Evolutionary conservation across 2,797 vertebrate genomes (phyloP).

Genomic region (Muscicapa comitata): DNA sequence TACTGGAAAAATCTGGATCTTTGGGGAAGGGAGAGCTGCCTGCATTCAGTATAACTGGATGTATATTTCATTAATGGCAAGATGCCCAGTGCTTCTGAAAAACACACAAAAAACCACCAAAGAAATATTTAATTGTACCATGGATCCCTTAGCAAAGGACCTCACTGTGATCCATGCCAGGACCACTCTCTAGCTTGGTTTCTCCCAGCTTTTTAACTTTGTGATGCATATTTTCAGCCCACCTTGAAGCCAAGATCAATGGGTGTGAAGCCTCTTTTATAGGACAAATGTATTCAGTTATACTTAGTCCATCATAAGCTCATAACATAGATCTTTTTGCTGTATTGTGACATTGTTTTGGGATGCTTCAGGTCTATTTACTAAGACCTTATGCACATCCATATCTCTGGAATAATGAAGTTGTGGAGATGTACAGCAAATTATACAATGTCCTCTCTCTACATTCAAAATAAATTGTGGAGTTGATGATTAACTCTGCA

Average conservation of each 20-base stretch:
- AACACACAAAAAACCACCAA: not conserved
- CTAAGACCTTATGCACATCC: not conserved
- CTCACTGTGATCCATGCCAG: not conserved
- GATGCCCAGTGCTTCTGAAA: not conserved
- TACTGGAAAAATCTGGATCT: not conserved
- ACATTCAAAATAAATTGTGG: not conserved
- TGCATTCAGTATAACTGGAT: not conserved
- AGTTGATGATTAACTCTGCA: not conserved
- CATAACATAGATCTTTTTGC: not conserved
- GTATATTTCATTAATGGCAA: not conserved
- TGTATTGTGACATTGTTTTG: not conserved
- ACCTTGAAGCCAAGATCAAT: not conserved
- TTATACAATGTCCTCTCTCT: not conserved
- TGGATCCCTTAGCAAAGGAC: not conserved
- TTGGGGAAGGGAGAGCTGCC: not conserved
- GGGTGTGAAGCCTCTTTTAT: not conserved
- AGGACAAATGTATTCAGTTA: not conserved
- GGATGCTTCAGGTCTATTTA: not conserved
- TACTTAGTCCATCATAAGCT: not conserved
- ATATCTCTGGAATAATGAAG: not conserved
- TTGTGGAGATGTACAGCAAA: not conserved
- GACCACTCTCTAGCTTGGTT: not conserved
- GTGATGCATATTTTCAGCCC: not conserved
- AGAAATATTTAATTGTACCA: not conserved
- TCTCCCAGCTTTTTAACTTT: not conserved